Percentiles rank a stretch among this genome's conserved stretches.
These are phyloP conservation scores for Crotophaga sulcirostris DNA, from an alignment of 2,113 vertebrate species.

Conservation along the genomic window DNA sequence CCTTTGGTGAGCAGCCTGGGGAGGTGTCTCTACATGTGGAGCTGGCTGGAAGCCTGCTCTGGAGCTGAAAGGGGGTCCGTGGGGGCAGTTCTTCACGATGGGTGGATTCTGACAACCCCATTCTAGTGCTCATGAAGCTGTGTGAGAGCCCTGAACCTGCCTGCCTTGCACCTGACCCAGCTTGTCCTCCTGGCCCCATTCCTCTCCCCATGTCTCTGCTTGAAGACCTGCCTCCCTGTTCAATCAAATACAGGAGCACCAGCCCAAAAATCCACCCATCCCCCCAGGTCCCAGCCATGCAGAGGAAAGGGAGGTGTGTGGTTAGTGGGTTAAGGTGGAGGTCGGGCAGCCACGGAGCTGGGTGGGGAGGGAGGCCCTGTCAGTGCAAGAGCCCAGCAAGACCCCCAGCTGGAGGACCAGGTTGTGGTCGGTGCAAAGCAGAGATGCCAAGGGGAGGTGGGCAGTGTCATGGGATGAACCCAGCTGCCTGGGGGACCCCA, in stretches of 20 bases:
- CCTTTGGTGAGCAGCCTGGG: neutral
- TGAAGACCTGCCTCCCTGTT: neutral
- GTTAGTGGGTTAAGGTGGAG: neutral
- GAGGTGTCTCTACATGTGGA: fast-evolving
- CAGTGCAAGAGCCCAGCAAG: neutral
- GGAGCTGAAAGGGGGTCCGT: neutral
- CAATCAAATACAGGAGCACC: neutral
- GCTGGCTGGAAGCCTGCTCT: neutral
- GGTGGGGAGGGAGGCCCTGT: neutral
- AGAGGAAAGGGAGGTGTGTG: fast-evolving
- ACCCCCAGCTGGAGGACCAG: neutral
- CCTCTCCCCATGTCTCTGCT: neutral
- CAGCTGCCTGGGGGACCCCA: fast-evolving
- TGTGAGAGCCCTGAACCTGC: neutral
- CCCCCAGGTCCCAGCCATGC: neutral
- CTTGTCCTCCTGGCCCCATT: neutral
- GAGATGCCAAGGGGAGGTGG: no score
- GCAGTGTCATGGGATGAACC: neutral
- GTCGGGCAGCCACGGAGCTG: neutral
- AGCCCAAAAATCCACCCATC: neutral
- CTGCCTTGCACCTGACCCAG: fast-evolving
- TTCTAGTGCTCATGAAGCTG: neutral
- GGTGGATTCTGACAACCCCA: neutral
- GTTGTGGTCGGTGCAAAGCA: neutral
- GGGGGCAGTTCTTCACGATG: fast-evolving